These are phyloP conservation scores for Hirtodrosophila duncani DNA, from an alignment of 2,888 invertebrate species.

Conservation along the genomic window DNA sequence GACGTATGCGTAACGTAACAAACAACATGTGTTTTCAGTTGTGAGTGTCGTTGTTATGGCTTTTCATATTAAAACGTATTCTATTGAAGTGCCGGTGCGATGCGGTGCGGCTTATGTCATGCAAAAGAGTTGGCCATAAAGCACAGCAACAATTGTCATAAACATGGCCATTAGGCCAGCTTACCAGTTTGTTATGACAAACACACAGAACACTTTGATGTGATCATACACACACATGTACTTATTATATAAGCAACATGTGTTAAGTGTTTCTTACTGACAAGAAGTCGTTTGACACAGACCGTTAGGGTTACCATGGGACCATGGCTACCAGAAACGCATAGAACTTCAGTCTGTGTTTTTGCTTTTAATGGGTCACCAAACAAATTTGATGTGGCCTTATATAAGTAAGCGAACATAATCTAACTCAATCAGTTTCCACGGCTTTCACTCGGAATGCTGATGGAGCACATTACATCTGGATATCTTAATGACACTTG, in stretches of 20 bases:
- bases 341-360: slow-evolving; percentile 30
- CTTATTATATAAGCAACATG: no score
- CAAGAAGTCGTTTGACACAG: no score
- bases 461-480: slow-evolving; percentile 53
- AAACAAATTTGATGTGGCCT: slow-evolving; percentile 4
- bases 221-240: slow-evolving; percentile 10
- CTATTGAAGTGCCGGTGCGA: slow-evolving; percentile 43
- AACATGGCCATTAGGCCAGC: slow-evolving; percentile 32
- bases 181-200: slow-evolving; percentile 44
- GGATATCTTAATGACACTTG: slow-evolving; percentile 62
- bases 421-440: slow-evolving; percentile 6
- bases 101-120: slow-evolving; percentile 49
- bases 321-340: neutral
- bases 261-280: no score
- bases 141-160: slow-evolving; percentile 26
- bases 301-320: neutral
- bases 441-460: slow-evolving; percentile 43
- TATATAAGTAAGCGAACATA: slow-evolving; percentile 44
- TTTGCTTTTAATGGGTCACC: slow-evolving; percentile 6
- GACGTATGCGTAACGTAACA: slow-evolving; percentile 38
- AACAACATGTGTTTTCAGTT: slow-evolving; percentile 49
- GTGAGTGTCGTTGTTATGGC: slow-evolving; percentile 42
- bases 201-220: slow-evolving; percentile 30
- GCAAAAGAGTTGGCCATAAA: slow-evolving; percentile 43
- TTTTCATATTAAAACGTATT: slow-evolving; percentile 52